Evolutionary conservation across 2,888 invertebrate genomes (phyloP).

Genomic region (Chymomyza caudatula): DNA sequence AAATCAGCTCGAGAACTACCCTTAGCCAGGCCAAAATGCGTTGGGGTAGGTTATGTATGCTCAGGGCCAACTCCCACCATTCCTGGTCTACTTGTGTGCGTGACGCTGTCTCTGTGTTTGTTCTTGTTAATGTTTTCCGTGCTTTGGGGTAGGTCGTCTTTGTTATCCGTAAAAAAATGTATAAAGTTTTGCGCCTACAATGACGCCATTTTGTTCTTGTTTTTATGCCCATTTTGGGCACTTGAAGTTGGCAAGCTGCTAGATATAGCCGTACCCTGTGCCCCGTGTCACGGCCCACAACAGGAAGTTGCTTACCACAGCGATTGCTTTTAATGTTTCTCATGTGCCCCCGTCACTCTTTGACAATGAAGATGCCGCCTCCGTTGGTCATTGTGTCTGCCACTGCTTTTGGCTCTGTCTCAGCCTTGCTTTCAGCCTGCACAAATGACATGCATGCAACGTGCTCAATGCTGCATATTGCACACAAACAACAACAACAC

Average conservation of each 20-base stretch:
- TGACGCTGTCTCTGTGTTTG: slow-evolving; percentile 8
- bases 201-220: slow-evolving; percentile 60
- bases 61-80: not conserved
- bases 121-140: not conserved
- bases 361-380: slow-evolving; percentile 16
- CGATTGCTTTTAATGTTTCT: slow-evolving; percentile 9
- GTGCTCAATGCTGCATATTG: slow-evolving; percentile 41
- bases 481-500: slow-evolving; percentile 53
- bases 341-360: slow-evolving; percentile 46
- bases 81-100: slow-evolving; percentile 19
- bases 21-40: slow-evolving; percentile 65
- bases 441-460: slow-evolving; percentile 73
- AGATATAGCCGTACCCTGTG: slow-evolving; percentile 33
- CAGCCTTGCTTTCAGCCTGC: slow-evolving; percentile 14
- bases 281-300: no score
- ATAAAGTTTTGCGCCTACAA: slow-evolving; percentile 15
- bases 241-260: slow-evolving; percentile 30
- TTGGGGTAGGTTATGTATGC: slow-evolving; percentile 72
- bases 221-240: not conserved
- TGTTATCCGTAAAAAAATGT: not conserved
- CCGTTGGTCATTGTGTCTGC: slow-evolving; percentile 15
- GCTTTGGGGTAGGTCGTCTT: not conserved
- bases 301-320: slow-evolving; percentile 1
- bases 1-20: slow-evolving; percentile 52
- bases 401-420: slow-evolving; percentile 10